A percentile compares a stretch with the other conserved stretches of the same genome.
Conservation (phyloP, 2,797 vertebrate species). For the Euphonia xanthogaster region DNA sequence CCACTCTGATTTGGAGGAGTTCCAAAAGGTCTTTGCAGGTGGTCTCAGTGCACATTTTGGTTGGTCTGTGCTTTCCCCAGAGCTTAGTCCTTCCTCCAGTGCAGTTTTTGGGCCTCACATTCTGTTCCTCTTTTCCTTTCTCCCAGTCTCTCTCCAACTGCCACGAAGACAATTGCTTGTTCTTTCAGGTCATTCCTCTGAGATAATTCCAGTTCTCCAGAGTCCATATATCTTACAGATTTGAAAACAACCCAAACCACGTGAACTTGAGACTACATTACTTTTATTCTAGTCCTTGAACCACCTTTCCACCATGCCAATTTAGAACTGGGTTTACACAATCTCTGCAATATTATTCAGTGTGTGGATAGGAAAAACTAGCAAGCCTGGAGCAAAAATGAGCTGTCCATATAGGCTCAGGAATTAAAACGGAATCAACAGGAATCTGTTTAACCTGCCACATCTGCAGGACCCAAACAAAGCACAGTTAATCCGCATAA, state of each 20-base stretch:
- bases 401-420: background rate
- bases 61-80: background rate
- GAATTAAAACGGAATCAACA: background rate
- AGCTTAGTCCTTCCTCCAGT: background rate
- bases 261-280: background rate
- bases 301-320: background rate
- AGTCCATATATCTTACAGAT: background rate
- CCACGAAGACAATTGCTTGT: background rate
- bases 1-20: background rate
- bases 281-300: background rate
- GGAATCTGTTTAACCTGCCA: background rate
- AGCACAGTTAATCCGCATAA: background rate
- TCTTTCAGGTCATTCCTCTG: background rate
- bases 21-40: background rate
- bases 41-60: background rate
- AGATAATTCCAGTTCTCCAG: background rate
- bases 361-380: rapidly evolving
- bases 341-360: background rate
- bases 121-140: background rate
- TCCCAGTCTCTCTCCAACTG: background rate
- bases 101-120: background rate
- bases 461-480: background rate
- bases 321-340: background rate
- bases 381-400: background rate
- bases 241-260: background rate